Evolutionary conservation across 2,797 vertebrate genomes (phyloP).

Genomic region (Lutjanus campechanus): DNA sequence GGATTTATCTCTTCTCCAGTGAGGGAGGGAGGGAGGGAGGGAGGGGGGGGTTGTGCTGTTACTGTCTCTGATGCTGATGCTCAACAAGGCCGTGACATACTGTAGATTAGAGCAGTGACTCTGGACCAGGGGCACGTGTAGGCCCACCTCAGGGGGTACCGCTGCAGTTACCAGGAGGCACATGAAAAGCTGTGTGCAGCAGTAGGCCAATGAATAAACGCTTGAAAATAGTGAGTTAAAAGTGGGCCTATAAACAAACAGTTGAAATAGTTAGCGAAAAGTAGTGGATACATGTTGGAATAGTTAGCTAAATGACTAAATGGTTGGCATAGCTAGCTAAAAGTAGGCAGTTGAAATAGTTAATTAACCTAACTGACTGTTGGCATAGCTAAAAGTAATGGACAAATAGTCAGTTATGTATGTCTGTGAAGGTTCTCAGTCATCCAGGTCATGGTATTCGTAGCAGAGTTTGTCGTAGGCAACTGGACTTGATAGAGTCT

Average conservation of each 20-base stretch:
- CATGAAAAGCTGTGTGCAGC: background rate
- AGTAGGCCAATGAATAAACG: background rate
- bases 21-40: conserved; percentile 25
- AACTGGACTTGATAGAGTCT: no score
- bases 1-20: conserved; percentile 49
- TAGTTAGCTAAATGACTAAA: background rate
- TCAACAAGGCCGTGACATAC: background rate
- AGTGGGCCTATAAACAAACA: background rate
- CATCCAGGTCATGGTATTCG: no score
- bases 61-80: conserved; percentile 21
- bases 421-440: no score
- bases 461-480: no score
- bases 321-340: no score
- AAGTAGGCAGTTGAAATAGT: no score
- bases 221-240: background rate
- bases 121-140: background rate
- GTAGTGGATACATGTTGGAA: no score
- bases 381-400: no score
- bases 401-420: no score
- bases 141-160: background rate
- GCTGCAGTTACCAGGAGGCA: background rate
- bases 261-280: background rate
- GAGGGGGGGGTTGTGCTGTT: conserved; percentile 9
- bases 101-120: background rate
- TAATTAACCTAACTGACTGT: no score